Percentiles rank a stretch among this genome's conserved stretches.
Evolutionary conservation across 2,113 vertebrate genomes (phyloP).

Genomic region (Hylia prasina): DNA sequence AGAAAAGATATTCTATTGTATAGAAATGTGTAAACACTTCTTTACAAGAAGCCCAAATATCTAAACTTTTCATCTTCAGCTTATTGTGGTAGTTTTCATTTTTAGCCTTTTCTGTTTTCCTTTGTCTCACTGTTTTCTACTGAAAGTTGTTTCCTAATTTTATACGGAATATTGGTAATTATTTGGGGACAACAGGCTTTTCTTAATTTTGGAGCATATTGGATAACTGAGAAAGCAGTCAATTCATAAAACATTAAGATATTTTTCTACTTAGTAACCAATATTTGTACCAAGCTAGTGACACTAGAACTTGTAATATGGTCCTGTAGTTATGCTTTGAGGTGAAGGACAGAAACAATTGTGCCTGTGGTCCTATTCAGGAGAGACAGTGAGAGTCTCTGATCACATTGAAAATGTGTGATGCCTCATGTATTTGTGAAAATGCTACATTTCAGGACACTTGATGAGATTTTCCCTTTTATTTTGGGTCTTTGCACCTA

Average conservation of each 20-base stretch:
- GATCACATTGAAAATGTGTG: not conserved
- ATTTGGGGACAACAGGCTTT: not conserved
- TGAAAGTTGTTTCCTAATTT: not conserved
- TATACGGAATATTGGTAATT: not conserved
- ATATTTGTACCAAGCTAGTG: slow-evolving; percentile 5
- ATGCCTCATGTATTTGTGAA: not conserved
- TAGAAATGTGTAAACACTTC: not conserved
- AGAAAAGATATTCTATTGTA: not conserved
- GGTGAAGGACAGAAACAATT: not conserved
- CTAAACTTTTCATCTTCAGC: not conserved
- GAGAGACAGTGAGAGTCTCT: not conserved
- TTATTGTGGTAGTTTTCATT: not conserved
- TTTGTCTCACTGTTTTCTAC: not conserved
- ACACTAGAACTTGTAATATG: not conserved
- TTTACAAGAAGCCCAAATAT: not conserved
- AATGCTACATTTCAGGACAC: not conserved
- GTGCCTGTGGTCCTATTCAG: not conserved
- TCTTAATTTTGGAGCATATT: not conserved
- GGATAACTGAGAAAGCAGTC: slow-evolving; percentile 5
- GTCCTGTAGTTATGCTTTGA: not conserved
- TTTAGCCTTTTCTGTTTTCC: not conserved
- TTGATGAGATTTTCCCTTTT: not conserved
- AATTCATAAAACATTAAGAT: slow-evolving; percentile 19
- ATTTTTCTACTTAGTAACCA: slow-evolving; percentile 9
- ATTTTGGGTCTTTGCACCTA: not conserved